Conservation (phyloP, 1,140 invertebrate species). For the Papilio dardanus region DNA sequence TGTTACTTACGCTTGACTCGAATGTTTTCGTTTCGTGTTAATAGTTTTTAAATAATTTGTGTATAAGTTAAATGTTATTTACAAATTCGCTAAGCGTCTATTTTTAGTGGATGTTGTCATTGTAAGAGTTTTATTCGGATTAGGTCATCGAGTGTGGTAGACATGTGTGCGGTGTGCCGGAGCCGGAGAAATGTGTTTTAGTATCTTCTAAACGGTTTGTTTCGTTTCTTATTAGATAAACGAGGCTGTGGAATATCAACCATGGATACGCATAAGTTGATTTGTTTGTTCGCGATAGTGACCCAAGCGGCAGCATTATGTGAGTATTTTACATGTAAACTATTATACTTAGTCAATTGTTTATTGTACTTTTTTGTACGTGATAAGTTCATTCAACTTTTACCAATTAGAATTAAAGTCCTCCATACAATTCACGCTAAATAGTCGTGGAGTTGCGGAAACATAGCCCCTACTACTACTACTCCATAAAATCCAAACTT, state of each 20-base stretch:
- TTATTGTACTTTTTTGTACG: not conserved
- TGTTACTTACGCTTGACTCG: not conserved
- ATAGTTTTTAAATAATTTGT: conserved; percentile 18
- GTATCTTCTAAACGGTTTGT: conserved; percentile 64
- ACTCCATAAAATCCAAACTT: too few relatives aligned
- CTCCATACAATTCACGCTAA: not conserved
- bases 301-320: conserved; percentile 68
- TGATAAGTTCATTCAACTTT: conserved; percentile 1
- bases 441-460: too few relatives aligned
- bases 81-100: conserved; percentile 63
- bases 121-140: conserved; percentile 75
- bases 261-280: conserved; percentile 70
- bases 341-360: not conserved
- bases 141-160: conserved; percentile 79
- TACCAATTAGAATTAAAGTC: not conserved
- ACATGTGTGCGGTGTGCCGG: conserved; percentile 64
- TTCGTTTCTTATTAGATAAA: conserved; percentile 76
- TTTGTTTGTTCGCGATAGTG: conserved; percentile 69
- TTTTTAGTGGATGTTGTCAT: conserved; percentile 82
- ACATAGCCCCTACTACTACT: too few relatives aligned
- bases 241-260: conserved; percentile 62
- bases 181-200: conserved; percentile 69
- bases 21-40: conserved; percentile 11
- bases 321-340: conserved; percentile 58
- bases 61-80: not conserved